Evolutionary conservation across 1,140 invertebrate genomes (phyloP), one percentile per base, ranked within the genome.

Genomic region (Anastatus disparis): DNA sequence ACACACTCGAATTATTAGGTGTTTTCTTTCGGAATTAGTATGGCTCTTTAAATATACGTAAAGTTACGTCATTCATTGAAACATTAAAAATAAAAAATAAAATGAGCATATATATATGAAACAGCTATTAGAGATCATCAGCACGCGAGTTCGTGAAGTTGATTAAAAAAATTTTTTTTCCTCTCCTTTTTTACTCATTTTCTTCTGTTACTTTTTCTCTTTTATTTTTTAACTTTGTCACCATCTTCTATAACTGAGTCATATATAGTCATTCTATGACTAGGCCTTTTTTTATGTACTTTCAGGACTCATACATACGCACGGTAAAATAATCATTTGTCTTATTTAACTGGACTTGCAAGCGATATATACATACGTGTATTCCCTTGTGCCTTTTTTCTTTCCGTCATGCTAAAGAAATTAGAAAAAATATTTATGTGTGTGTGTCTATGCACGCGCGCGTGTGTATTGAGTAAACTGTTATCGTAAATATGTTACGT

Each of bases 51-150:
- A n/a, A n/a, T n/a, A n/a, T n/a, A n/a, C n/a, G n/a, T n/a, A n/a
- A 66, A 50, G 29, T 69, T 69, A 53, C 67, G 67, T 69, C 58
- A 53, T 22, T 69, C 58, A 69, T 69, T 69, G 67, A 69, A n/a
- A n/a, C n/a, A n/a, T n/a, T n/a, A n/a, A n/a, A n/a, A n/a, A n/a
- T n/a, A n/a, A n/a, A n/a, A n/a, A n/a, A n/a, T n/a, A n/a, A n/a
- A n/a, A n/a, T n/a, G n/a, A n/a, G n/a, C n/a, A n/a, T n/a, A n/a
- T n/a, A n/a, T n/a, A n/a, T n/a, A n/a, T n/a, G 67, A 52, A 48
- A 52, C 12, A 31, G n/a, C 67, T 20, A 29, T 44, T 44, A 44
- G 15, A 44, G 15, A 6, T 3, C 31, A 10, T 10, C 4, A 35
- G 4, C 31, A 35, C 29, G 46, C 22, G 27, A 50, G 42, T 58